A percentile compares a stretch with the other conserved stretches of the same genome.
These are phyloP conservation scores for Tricholaema leucomelas DNA, from an alignment of 2,113 vertebrate species.

Conservation along the genomic window DNA sequence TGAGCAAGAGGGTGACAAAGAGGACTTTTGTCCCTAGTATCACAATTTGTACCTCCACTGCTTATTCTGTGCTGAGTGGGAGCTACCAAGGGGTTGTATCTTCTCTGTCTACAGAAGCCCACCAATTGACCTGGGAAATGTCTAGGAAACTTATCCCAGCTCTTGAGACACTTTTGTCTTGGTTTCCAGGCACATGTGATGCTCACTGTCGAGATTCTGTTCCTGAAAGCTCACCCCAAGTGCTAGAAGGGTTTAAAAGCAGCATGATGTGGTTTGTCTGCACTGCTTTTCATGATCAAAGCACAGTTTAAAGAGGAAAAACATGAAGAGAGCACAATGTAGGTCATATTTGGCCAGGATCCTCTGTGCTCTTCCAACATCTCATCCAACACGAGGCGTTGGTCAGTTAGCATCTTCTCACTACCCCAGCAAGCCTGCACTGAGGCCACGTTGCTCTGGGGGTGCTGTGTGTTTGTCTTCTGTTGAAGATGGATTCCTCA, in stretches of 20 bases:
- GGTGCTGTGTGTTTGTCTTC: not conserved
- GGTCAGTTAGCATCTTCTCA: not conserved
- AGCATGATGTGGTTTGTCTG: not conserved
- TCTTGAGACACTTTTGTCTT: not conserved
- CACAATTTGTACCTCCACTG: not conserved
- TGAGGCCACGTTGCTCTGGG: not conserved
- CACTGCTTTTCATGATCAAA: constrained; percentile 4
- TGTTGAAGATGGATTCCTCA: not conserved
- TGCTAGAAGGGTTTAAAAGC: not conserved
- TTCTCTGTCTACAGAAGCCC: not conserved
- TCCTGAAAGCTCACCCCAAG: not conserved
- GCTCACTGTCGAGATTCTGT: not conserved
- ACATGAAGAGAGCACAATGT: not conserved
- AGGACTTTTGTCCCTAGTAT: not conserved
- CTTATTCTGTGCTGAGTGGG: not conserved
- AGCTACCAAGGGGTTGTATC: not conserved
- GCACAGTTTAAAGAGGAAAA: not conserved
- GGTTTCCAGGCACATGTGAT: not conserved
- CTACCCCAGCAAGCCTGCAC: not conserved
- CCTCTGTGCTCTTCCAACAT: not conserved
- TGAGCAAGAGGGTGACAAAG: not conserved
- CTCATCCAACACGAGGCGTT: not conserved
- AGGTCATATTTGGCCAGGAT: not conserved
- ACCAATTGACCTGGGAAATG: not conserved
- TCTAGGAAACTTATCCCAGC: not conserved